Percentiles rank a stretch among this genome's conserved stretches.
These are phyloP conservation scores for Trogon melanurus DNA, from an alignment of 2,113 vertebrate species.

Conservation along the genomic window DNA sequence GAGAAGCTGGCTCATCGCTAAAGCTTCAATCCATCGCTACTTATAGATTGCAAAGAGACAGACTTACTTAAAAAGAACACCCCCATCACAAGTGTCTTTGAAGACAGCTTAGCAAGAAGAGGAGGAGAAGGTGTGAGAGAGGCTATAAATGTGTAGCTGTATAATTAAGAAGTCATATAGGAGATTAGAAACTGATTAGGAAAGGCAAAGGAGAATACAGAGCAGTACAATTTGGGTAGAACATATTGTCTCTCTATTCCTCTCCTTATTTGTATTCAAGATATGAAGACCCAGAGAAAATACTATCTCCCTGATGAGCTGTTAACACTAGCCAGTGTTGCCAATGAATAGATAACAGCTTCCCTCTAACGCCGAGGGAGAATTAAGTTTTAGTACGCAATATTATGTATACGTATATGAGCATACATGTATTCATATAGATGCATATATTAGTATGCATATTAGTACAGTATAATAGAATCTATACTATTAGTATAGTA, in stretches of 20 bases:
- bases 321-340: background rate
- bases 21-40: background rate
- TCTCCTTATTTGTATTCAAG: slow-evolving; percentile 12
- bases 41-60: background rate
- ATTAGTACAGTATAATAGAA: background rate
- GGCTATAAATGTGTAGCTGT: background rate
- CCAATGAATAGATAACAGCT: background rate
- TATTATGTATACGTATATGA: background rate
- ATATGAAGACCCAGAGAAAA: background rate
- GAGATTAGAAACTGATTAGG: background rate
- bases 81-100: background rate
- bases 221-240: background rate
- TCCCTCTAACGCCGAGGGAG: background rate
- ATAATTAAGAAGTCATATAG: slow-evolving; percentile 20
- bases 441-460: background rate
- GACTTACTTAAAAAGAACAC: background rate
- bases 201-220: background rate
- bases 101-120: background rate
- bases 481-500: background rate
- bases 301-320: background rate
- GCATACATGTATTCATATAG: background rate
- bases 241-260: background rate
- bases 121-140: background rate
- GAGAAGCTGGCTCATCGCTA: background rate
- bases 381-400: background rate